Evolutionary conservation across 1,140 invertebrate species (phyloP).

Genomic region (Chironomus tepperi): DNA sequence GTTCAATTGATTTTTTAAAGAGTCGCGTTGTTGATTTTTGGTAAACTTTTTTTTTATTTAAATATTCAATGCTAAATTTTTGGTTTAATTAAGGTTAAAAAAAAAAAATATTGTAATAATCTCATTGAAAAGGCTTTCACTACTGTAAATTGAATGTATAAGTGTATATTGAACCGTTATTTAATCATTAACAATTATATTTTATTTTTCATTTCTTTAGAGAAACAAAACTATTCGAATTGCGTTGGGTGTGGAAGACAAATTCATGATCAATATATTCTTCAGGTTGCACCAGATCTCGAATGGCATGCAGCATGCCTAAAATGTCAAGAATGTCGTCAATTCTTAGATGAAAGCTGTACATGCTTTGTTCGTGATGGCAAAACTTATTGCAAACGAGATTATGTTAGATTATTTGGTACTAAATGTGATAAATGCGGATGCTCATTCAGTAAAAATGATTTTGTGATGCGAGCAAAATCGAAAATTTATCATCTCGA

Average conservation of each 20-base stretch:
- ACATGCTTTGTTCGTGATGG: conserved; percentile 97
- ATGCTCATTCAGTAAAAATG: conserved; percentile 85
- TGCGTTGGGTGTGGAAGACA: conserved; percentile 94
- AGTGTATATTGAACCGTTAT: too few species aligned
- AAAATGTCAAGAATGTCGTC: conserved; percentile 92
- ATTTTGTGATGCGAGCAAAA: conserved; percentile 96
- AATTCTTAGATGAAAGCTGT: conserved; percentile 93
- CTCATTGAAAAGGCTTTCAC: too few species aligned
- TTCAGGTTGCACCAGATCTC: conserved; percentile 90
- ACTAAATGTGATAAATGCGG: conserved; percentile 94
- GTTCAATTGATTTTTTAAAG: too few species aligned
- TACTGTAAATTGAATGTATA: too few species aligned
- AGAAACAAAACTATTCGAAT: conserved; percentile 71
- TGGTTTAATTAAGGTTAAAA: too few species aligned
- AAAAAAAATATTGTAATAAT: too few species aligned
- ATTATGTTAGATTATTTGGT: conserved; percentile 94
- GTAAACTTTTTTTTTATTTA: too few species aligned
- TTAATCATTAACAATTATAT: too few species aligned
- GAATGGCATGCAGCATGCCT: conserved; percentile 98
- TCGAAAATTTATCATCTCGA: conserved; percentile 97
- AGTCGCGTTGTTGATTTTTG: too few species aligned
- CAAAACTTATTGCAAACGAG: conserved; percentile 95
- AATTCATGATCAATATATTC: conserved; percentile 96
- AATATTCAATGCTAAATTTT: too few species aligned
- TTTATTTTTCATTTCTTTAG: conserved; percentile 43